A percentile compares a stretch with the other conserved stretches of the same genome.
Conservation (phyloP, 64 coral and sea anemone species). For the Montipora efflorescens region DNA sequence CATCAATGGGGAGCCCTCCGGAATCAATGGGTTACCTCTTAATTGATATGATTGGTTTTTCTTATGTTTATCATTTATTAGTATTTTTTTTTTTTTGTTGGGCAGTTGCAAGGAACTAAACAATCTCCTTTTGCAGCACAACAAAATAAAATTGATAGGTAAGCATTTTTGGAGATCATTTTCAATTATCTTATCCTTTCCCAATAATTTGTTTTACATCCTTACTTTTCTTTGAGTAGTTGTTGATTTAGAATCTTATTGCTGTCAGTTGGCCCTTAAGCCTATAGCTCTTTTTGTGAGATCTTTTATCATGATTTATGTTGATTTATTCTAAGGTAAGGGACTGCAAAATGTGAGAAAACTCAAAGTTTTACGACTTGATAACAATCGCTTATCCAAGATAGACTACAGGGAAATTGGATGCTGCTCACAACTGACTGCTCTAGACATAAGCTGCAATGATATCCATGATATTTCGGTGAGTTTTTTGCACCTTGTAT, state of each 20-base stretch:
- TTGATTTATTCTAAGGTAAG: constrained; percentile 65
- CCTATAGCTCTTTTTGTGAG: neutral
- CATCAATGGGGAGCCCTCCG: no score
- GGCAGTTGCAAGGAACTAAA: constrained; percentile 80
- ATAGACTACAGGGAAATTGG: constrained; percentile 83
- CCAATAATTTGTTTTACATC: no score
- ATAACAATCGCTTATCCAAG: constrained; percentile 77
- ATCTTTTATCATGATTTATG: neutral
- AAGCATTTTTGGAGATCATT: neutral
- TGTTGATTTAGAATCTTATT: no score
- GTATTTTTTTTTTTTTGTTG: neutral
- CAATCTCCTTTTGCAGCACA: constrained; percentile 86
- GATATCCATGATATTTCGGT: constrained; percentile 85
- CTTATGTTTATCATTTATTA: no score
- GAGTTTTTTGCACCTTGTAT: neutral
- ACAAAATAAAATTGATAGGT: constrained; percentile 87
- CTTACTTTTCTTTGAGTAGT: no score
- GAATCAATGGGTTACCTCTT: no score
- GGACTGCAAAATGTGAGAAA: constrained; percentile 86
- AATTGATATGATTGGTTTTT: no score
- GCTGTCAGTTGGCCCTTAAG: no score
- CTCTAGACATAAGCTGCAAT: constrained; percentile 90
- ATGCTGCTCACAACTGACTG: constrained; percentile 78
- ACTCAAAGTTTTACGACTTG: constrained; percentile 81
- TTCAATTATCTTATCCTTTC: no score